Conservation (phyloP, 1,140 invertebrate species). For the Eufriesea mexicana region DNA sequence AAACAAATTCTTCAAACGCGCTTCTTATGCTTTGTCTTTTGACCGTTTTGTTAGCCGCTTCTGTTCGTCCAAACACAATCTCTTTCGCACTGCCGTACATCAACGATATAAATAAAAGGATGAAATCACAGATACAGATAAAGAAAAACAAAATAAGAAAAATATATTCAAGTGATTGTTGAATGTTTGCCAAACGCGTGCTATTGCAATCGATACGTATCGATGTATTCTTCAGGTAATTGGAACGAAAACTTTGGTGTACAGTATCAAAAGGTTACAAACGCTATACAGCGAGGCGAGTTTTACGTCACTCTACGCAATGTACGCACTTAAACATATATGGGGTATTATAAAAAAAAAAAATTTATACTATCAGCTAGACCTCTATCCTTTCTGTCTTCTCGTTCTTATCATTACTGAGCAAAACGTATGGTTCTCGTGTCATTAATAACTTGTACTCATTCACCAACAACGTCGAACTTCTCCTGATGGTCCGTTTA, state of each 20-base stretch:
- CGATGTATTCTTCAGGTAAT: constrained; percentile 18
- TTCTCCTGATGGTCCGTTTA: constrained; percentile 86
- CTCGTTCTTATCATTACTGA: constrained; percentile 77
- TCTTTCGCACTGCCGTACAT: neutral
- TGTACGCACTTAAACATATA: neutral
- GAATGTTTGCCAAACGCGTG: constrained; percentile 2
- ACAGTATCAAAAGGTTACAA: constrained; percentile 31
- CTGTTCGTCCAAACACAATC: neutral
- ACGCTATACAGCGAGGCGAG: neutral
- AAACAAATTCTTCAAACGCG: neutral
- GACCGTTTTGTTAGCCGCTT: constrained; percentile 13
- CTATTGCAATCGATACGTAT: neutral
- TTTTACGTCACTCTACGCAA: neutral
- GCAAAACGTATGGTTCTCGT: constrained; percentile 85
- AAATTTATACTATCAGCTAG: constrained; percentile 9
- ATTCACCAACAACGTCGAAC: constrained; percentile 87
- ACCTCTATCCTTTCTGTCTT: constrained; percentile 26
- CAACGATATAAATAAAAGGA: constrained; percentile 25
- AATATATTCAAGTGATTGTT: neutral
- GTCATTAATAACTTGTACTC: constrained; percentile 85
- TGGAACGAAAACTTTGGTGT: constrained; percentile 47
- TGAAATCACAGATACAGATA: constrained; percentile 40
- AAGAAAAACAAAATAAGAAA: neutral
- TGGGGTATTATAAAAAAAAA: neutral
- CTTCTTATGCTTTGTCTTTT: neutral